Evolutionary conservation across 2,797 vertebrate genomes (phyloP).

Genomic region (Pseudochromis fuscus): DNA sequence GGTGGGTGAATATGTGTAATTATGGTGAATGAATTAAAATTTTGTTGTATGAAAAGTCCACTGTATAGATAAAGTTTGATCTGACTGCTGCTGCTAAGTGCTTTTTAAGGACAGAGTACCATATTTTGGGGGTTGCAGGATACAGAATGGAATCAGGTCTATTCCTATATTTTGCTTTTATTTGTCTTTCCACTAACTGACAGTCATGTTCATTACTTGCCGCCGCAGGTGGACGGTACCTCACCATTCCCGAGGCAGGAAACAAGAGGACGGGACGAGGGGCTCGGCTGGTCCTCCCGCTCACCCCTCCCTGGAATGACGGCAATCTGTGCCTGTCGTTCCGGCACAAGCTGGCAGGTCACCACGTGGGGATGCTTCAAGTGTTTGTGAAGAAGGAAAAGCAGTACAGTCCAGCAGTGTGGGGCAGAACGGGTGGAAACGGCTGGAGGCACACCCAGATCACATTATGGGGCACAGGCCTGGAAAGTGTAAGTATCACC

Average conservation of each 20-base stretch:
- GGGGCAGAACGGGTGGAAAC: constrained; percentile 92
- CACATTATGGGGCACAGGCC: constrained; percentile 88
- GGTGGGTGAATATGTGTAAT: no score
- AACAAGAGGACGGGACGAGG: constrained; percentile 86
- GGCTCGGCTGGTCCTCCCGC: constrained; percentile 89
- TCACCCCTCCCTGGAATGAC: constrained; percentile 83
- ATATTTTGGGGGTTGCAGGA: no score
- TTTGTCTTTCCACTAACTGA: neutral
- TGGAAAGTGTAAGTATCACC: constrained; percentile 92
- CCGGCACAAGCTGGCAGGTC: constrained; percentile 90
- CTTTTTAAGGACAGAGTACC: neutral
- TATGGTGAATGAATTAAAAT: no score
- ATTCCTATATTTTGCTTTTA: no score
- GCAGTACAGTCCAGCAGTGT: constrained; percentile 90
- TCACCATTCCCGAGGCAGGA: constrained; percentile 89
- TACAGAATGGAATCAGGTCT: no score
- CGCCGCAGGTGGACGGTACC: constrained; percentile 89
- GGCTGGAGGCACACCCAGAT: constrained; percentile 96
- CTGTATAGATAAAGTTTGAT: no score
- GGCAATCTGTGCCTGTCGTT: constrained; percentile 94
- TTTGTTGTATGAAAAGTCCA: no score
- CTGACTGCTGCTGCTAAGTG: neutral
- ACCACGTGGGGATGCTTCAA: constrained; percentile 91
- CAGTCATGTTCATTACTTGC: neutral
- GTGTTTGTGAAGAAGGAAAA: constrained; percentile 91